Evolutionary conservation across 2,113 vertebrate genomes (phyloP), one percentile per base, ranked within the genome.

Genomic region (Fukomys damarensis): DNA sequence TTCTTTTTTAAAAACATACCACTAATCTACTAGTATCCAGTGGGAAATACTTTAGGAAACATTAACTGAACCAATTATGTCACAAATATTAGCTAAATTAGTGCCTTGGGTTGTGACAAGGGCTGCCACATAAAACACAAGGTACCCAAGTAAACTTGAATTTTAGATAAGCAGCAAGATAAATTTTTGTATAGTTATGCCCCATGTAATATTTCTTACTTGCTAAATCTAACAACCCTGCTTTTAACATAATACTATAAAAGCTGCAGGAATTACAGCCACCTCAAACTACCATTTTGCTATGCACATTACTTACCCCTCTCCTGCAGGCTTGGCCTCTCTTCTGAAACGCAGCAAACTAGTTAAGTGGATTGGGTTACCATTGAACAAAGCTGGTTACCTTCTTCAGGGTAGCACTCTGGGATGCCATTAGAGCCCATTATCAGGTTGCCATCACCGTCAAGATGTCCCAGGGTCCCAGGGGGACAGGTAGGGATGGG

Each of bases 391-490:
- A 95, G 83, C 16, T n/a, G 38, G 94, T 96, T 98, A 99, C 99
- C 99, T 99, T 99, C 99, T 84, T 99, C 98, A 17, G 96, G 88
- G 92, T 98, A 98, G 98, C 99, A 99, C 97, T 99, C 98, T 5
- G 99, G 98, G 93, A 98, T 98, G 89, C 99, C 99, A 9, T 98
- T 96, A 0, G 94, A 95, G 8, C 99, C 99, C 91, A 99, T 80
- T 6, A 99, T 22, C 91, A 99, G 98, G 97, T 98, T 99, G 54
- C 99, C 99, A 2, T 98, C 97, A 1, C 99, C 98, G 86, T 99
- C 99, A 49, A 98, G 98, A 96, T 98, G 98, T 70, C 98, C 98
- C 68, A 98, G 99, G 30, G 99, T 99, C 91, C 99, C 99, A 6
- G 99, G 99, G 76, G 99, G 99, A 98, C 99, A 99, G 52, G 99